Evolutionary conservation across 2,797 vertebrate genomes (phyloP).

Genomic region (Gambusia yucatana): DNA sequence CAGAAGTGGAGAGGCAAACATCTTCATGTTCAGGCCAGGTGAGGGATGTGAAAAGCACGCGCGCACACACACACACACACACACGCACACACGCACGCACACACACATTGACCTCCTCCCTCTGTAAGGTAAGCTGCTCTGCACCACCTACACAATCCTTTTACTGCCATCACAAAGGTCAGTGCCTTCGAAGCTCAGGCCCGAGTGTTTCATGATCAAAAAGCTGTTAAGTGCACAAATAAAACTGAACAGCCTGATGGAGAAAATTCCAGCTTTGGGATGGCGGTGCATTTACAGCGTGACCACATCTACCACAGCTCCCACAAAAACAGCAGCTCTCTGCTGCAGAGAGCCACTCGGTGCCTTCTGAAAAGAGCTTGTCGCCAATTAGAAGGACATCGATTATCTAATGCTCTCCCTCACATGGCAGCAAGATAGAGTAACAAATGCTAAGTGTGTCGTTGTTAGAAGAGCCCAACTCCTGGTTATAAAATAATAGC

Average conservation of each 20-base stretch:
- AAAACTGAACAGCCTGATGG: conserved; percentile 21
- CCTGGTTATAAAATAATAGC: background rate
- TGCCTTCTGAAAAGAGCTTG: background rate
- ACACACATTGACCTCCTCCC: conserved; percentile 2
- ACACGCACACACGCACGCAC: background rate
- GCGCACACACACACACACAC: background rate
- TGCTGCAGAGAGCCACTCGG: background rate
- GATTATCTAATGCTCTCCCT: background rate
- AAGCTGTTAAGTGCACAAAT: conserved; percentile 6
- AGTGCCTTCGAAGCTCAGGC: conserved; percentile 38
- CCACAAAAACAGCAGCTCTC: background rate
- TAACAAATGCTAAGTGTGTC: background rate
- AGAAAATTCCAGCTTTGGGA: background rate
- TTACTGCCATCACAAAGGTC: conserved; percentile 54
- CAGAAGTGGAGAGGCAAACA: background rate
- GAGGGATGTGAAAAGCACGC: conserved; percentile 14
- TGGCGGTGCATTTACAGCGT: background rate
- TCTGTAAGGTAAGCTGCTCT: conserved; percentile 44
- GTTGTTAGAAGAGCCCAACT: background rate
- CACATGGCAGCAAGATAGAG: background rate
- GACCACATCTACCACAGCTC: background rate
- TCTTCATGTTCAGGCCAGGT: background rate
- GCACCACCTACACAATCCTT: conserved; percentile 66
- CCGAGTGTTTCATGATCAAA: conserved; percentile 43
- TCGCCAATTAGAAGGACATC: background rate